Conservation (phyloP, 2,113 vertebrate genomes). For the Litocranius walleri region DNA sequence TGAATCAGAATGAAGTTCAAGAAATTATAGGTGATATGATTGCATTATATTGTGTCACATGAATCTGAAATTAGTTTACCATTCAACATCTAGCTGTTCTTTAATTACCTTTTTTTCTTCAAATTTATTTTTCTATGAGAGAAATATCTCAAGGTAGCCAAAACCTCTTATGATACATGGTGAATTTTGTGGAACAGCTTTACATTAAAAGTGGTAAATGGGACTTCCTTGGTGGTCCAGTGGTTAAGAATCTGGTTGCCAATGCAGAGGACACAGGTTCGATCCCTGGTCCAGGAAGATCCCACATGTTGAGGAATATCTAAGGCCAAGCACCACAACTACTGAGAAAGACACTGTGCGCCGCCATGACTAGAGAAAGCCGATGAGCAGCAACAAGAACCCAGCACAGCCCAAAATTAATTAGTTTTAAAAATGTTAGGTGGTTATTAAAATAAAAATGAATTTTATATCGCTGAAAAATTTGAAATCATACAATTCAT, state of each 20-base stretch:
- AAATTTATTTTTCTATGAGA: constrained; percentile 13
- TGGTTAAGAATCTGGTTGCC: background rate
- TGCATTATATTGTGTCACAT: background rate
- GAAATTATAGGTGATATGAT: constrained; percentile 82
- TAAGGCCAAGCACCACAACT: background rate
- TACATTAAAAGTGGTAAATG: background rate
- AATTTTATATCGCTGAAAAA: background rate
- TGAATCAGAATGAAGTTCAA: constrained; percentile 85
- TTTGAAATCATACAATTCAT: background rate
- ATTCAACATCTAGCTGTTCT: constrained; percentile 21
- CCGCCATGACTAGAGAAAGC: background rate
- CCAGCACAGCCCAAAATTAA: background rate
- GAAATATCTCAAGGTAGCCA: background rate
- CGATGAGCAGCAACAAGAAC: background rate
- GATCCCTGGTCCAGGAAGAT: background rate
- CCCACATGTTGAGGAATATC: background rate
- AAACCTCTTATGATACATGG: background rate
- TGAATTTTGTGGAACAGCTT: background rate
- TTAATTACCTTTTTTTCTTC: constrained; percentile 36
- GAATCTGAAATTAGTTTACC: constrained; percentile 45
- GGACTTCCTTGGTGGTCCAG: background rate
- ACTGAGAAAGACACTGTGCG: rapidly evolving
- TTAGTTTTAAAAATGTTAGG: background rate
- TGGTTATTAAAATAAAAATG: background rate
- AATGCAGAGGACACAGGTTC: background rate